Percentiles rank a stretch among this genome's conserved stretches.
These are phyloP conservation scores for Oreochromis grahami DNA, from an alignment of 2,797 vertebrate genomes.

Conservation along the genomic window DNA sequence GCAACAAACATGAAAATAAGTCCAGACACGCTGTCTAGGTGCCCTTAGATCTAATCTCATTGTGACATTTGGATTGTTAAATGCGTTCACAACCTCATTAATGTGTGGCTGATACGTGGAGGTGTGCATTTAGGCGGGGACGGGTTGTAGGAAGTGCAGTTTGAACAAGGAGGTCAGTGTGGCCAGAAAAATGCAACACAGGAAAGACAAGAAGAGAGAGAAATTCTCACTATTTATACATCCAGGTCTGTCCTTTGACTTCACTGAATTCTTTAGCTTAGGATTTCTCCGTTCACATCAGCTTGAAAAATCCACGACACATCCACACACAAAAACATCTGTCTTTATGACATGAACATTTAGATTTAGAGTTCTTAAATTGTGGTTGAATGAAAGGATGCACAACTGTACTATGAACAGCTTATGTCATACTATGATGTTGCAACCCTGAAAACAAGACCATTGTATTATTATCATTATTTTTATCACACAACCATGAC, in stretches of 20 bases:
- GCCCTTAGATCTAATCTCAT: not conserved
- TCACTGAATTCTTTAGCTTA: not conserved
- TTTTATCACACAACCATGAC: not conserved
- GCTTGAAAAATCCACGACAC: not conserved
- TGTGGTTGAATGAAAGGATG: not conserved
- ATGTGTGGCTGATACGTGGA: not conserved
- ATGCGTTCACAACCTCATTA: not conserved
- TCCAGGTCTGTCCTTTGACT: not conserved
- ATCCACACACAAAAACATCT: not conserved
- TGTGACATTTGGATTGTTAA: not conserved
- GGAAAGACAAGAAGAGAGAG: not conserved
- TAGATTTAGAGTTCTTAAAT: not conserved
- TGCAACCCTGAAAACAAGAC: not conserved
- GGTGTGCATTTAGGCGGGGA: not conserved
- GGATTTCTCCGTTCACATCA: not conserved
- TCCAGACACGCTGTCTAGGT: constrained; percentile 35
- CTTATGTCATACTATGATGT: not conserved
- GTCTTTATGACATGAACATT: not conserved
- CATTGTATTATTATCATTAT: not conserved
- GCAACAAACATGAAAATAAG: constrained; percentile 15
- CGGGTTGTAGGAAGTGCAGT: not conserved
- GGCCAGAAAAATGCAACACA: constrained; percentile 30
- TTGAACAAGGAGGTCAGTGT: not conserved
- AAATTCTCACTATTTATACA: not conserved
- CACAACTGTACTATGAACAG: not conserved